Evolutionary conservation across 1,140 invertebrate species (phyloP), one percentile per base, ranked within the genome.

Genomic region (Diploscapter pachys): DNA sequence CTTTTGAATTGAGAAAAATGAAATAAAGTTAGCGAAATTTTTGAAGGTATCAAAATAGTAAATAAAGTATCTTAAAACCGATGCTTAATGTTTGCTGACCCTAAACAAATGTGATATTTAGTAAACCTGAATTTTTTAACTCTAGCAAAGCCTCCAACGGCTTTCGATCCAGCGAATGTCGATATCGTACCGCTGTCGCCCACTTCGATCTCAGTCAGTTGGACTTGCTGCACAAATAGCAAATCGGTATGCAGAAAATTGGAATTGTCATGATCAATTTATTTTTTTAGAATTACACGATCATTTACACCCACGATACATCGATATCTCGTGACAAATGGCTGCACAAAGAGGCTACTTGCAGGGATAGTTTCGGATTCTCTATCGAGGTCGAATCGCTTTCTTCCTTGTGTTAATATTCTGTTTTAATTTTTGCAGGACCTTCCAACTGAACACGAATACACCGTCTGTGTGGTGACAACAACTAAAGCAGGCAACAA

Each of bases 211-310:
- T 70, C 73, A 11, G 81, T 83, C 49, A 78, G 78, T 4, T 83
- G 81, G 81, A 83, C 79, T 8, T 83, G 81, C 63, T 83, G 81
- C 63, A 82, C 81, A 5, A 82, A 82, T 66, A 80, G 77, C 71
- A 81, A 82, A 77, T 77, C 75, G 53, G 76, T 77, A 52, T 62
- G 68, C 57, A n/a, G 31, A 31, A 31, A 31, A 31, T 31, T 31
- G 31, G 31, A 31, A 31, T 31, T 31, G 31, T 31, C 31, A 31
- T 31, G 31, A 31, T 31, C 31, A 31, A 31, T 31, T 5, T 9
- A 57, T 54, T 5, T 31, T 72, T 79, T 49, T 55, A 81, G 79
- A 79, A 83, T 65, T 83, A 83, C 71, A 77, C 79, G 4, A 77
- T 83, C 48, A 63, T 82, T n/a, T 84, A 82, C 72, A 77, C 81